These are phyloP conservation scores for Chelmon rostratus DNA, from an alignment of 2,797 vertebrate species.

Conservation along the genomic window DNA sequence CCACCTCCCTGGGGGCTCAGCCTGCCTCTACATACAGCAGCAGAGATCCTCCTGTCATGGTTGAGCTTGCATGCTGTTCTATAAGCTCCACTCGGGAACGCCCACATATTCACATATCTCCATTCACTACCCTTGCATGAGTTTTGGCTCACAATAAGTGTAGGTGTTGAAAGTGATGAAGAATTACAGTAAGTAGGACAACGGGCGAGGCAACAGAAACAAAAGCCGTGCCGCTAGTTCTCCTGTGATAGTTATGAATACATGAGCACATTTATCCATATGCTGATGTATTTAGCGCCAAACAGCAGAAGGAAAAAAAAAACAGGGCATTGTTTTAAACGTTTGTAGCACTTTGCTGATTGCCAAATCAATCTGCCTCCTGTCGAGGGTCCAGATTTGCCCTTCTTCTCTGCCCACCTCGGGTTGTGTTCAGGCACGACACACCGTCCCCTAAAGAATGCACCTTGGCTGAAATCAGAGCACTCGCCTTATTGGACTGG, in stretches of 20 bases:
- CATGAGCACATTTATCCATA: conserved; percentile 83
- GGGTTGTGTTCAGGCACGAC: conserved; percentile 56
- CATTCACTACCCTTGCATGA: conserved; percentile 77
- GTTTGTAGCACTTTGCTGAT: conserved; percentile 75
- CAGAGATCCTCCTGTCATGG: conserved; percentile 60
- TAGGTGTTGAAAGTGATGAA: conserved; percentile 85
- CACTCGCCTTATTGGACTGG: conserved; percentile 44
- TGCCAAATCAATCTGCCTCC: conserved; percentile 84
- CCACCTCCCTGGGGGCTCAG: conserved; percentile 28
- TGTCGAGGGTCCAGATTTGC: conserved; percentile 77
- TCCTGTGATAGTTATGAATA: conserved; percentile 79
- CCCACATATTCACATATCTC: conserved; percentile 72
- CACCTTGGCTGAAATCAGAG: conserved; percentile 65
- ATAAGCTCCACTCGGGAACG: conserved; percentile 67
- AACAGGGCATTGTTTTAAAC: conserved; percentile 82
- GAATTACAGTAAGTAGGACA: conserved; percentile 85
- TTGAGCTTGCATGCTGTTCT: conserved; percentile 70
- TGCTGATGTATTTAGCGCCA: conserved; percentile 85
- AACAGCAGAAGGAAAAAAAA: conserved; percentile 71
- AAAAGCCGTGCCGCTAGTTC: conserved; percentile 73
- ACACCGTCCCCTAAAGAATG: conserved; percentile 48
- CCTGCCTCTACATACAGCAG: conserved; percentile 34
- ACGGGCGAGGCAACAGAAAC: conserved; percentile 75
- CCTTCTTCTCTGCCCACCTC: conserved; percentile 68
- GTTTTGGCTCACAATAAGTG: conserved; percentile 80